phyloP scores from a whole-genome alignment of 2,888 invertebrate species.

The Serripes groenlandicus region DNA sequence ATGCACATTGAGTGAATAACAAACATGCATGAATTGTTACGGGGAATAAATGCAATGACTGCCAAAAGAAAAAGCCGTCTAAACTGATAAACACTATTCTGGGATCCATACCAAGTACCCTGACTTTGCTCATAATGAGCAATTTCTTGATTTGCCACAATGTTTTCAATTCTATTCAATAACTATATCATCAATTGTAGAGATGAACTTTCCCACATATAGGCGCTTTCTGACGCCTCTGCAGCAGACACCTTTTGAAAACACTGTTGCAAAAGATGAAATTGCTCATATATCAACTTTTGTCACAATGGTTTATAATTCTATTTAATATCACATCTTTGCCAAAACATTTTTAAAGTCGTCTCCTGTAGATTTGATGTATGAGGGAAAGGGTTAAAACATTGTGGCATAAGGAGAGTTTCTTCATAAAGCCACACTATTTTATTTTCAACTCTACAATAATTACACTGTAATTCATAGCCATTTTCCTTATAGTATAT shows the following conservation, averaged over 20 bases:
- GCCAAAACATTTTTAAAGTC: not conserved
- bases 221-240: not conserved
- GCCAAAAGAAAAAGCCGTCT: too few relatives aligned
- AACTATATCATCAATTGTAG: not conserved
- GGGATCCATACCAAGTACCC: too few relatives aligned
- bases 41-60: too few relatives aligned
- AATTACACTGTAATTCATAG: too few relatives aligned
- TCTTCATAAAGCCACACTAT: too few relatives aligned
- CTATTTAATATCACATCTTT: not conserved
- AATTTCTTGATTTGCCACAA: not conserved
- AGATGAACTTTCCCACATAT: not conserved
- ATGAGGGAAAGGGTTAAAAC: not conserved
- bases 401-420: too few relatives aligned
- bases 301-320: not conserved
- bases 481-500: too few relatives aligned
- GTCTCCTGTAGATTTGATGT: not conserved
- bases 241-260: not conserved
- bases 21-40: too few relatives aligned
- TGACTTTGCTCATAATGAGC: not conserved
- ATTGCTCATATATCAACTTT: not conserved
- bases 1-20: too few relatives aligned
- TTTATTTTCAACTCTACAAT: too few relatives aligned
- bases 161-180: not conserved
- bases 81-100: too few relatives aligned
- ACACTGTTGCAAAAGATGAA: not conserved